Evolutionary conservation across 2,113 vertebrate genomes (phyloP).

Genomic region (Phasianus colchicus): DNA sequence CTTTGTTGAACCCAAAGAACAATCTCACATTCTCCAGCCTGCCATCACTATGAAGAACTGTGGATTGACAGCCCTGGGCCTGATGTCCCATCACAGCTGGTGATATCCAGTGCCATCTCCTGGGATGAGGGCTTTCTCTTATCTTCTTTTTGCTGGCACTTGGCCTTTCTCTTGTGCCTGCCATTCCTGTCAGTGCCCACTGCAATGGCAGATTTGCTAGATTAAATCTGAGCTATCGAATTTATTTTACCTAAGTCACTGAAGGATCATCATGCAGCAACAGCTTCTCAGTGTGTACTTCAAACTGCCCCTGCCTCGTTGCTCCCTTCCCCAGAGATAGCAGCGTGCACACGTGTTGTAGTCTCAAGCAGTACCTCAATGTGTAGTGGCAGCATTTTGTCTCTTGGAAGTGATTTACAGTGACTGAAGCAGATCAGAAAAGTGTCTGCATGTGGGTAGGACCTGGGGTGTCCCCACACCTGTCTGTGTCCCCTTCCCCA

Average conservation of each 20-base stretch:
- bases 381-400: background rate
- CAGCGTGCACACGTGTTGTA: fast-evolving
- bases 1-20: background rate
- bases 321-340: background rate
- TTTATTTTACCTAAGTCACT: background rate
- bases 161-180: background rate
- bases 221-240: fast-evolving
- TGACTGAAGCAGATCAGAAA: background rate
- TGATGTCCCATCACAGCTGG: background rate
- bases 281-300: background rate
- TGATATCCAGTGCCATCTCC: background rate
- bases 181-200: background rate
- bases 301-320: background rate
- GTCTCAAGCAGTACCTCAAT: background rate
- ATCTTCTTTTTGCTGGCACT: background rate
- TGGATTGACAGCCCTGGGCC: background rate
- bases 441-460: background rate
- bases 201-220: background rate
- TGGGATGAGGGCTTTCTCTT: background rate
- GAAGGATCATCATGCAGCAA: background rate
- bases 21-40: background rate
- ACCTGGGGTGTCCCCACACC: background rate
- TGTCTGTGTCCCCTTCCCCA: background rate
- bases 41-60: background rate
- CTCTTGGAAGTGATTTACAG: background rate